A percentile compares a stretch with the other conserved stretches of the same genome.
Evolutionary conservation across 2,113 vertebrate genomes (phyloP).

Genomic region (Orcinus orca): DNA sequence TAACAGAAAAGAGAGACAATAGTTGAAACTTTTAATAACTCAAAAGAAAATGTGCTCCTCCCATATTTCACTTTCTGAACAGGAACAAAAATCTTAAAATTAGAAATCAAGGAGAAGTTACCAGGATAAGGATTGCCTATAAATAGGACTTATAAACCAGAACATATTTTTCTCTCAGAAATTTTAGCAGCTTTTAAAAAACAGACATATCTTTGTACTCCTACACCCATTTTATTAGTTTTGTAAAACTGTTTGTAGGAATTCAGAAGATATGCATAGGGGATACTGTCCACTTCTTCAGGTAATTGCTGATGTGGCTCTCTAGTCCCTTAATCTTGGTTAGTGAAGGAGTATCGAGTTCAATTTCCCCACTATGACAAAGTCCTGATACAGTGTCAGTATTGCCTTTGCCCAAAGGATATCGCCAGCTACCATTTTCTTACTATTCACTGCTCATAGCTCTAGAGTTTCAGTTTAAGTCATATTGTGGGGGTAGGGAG

Average conservation of each 20-base stretch:
- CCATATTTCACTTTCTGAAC: background rate
- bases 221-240: background rate
- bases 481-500: background rate
- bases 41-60: background rate
- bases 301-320: background rate
- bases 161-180: background rate
- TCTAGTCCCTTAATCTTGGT: background rate
- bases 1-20: background rate
- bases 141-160: background rate
- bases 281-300: background rate
- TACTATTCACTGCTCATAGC: background rate
- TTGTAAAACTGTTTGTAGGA: background rate
- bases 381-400: background rate
- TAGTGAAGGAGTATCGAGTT: background rate
- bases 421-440: background rate
- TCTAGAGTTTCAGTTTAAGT: background rate
- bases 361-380: background rate
- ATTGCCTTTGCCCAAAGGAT: background rate
- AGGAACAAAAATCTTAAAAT: background rate
- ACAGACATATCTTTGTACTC: background rate
- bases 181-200: background rate
- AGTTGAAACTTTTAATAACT: background rate
- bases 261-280: background rate
- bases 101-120: background rate
- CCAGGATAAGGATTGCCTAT: background rate